Conservation (phyloP, 37 sponge, comb jelly and placozoan species). For the Theonella swinhoei region DNA sequence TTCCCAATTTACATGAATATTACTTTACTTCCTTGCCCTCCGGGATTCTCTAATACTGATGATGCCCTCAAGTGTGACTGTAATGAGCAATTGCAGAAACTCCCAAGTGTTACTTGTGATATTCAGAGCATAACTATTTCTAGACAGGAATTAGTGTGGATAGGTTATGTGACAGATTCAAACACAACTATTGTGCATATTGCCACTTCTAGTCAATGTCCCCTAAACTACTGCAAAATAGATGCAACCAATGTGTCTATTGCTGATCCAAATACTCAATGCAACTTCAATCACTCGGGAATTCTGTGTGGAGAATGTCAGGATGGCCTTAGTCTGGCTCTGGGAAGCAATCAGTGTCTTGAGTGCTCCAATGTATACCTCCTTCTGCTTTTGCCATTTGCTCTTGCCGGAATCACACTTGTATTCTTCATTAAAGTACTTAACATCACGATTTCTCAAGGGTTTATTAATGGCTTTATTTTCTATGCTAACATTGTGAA, state of each 20-base stretch:
- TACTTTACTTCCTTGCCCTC: background rate
- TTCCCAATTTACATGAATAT: too few relatives aligned
- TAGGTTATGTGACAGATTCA: background rate
- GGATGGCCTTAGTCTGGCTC: constrained; percentile 1
- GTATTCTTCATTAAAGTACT: constrained; percentile 11
- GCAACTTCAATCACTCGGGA: constrained; percentile 26
- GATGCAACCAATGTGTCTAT: background rate
- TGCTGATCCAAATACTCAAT: constrained; percentile 23
- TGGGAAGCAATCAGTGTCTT: constrained; percentile 19
- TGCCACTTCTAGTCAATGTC: background rate
- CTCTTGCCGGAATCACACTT: constrained; percentile 8
- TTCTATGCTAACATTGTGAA: constrained; percentile 47
- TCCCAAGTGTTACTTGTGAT: background rate
- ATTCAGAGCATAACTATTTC: background rate
- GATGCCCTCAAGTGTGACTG: background rate
- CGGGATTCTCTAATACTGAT: background rate
- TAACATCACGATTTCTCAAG: constrained; percentile 31
- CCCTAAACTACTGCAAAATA: background rate
- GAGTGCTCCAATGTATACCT: constrained; percentile 8
- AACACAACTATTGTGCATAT: background rate
- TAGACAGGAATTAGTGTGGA: too few relatives aligned
- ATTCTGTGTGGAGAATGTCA: constrained; percentile 53
- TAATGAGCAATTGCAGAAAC: background rate
- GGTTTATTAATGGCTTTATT: constrained; percentile 40
- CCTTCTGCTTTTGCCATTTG: constrained; percentile 9